Conservation (phyloP, 2,888 invertebrate species). For the Harpagoxenus sublaevis region DNA sequence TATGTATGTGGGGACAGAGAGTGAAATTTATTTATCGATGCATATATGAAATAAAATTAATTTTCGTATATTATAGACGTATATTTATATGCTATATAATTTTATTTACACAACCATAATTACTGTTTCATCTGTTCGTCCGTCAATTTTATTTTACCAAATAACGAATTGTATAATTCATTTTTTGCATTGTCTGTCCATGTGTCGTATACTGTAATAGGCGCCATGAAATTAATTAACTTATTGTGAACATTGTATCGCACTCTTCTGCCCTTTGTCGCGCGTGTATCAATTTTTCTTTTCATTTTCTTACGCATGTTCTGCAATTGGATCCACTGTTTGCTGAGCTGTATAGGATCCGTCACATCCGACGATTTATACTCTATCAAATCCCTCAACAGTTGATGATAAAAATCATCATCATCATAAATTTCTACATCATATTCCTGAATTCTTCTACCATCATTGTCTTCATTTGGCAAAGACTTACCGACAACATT, state of each 20-base stretch:
- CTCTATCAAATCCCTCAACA: conserved; percentile 96
- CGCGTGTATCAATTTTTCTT: conserved; percentile 96
- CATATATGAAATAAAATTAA: conserved; percentile 5
- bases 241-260: conserved; percentile 95
- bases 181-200: conserved; percentile 94
- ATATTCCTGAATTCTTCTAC: conserved; percentile 88
- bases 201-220: conserved; percentile 88
- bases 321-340: conserved; percentile 97
- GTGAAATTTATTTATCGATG: background rate
- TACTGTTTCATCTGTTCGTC: conserved; percentile 32
- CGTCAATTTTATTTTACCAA: conserved; percentile 88
- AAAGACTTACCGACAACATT: conserved; percentile 89
- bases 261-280: conserved; percentile 97
- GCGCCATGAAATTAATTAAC: conserved; percentile 96
- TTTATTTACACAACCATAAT: background rate
- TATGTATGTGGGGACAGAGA: background rate
- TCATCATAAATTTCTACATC: conserved; percentile 97
- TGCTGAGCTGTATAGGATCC: conserved; percentile 94
- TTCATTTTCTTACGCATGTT: conserved; percentile 97
- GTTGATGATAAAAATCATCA: conserved; percentile 98
- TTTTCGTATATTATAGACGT: background rate
- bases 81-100: background rate
- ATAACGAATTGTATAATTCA: conserved; percentile 94
- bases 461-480: conserved; percentile 74
- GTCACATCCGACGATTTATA: conserved; percentile 94